A percentile compares a stretch with the other conserved stretches of the same genome.
These are phyloP conservation scores for Temnothorax unifasciatus DNA, from an alignment of 2,888 invertebrate genomes.

Conservation along the genomic window DNA sequence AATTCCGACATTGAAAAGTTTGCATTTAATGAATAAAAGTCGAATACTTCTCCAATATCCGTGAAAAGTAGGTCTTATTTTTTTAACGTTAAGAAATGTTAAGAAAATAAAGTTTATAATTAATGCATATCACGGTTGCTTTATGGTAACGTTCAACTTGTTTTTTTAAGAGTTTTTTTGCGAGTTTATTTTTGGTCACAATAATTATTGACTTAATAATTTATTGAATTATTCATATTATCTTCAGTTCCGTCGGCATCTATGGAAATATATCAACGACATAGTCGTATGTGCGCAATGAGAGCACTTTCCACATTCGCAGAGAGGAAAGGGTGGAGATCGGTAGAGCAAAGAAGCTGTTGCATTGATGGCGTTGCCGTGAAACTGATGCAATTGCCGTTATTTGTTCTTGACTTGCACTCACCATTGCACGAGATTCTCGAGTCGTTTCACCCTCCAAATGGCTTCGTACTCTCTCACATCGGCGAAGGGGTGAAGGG, in stretches of 20 bases:
- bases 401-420: conserved; percentile 71
- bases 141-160: background rate
- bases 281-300: background rate
- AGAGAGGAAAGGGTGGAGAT: conserved; percentile 29
- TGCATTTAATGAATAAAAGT: background rate
- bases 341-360: conserved; percentile 23
- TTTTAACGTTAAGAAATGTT: background rate
- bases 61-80: background rate
- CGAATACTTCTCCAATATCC: background rate
- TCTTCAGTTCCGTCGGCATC: background rate
- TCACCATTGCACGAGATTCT: conserved; percentile 68
- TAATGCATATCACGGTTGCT: background rate
- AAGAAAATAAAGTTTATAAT: background rate
- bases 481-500: background rate
- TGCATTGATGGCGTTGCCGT: conserved; percentile 58
- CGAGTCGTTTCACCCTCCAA: conserved; percentile 71
- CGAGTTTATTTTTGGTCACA: background rate
- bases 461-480: conserved; percentile 58
- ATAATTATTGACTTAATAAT: conserved; percentile 4
- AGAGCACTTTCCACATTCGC: background rate
- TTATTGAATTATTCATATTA: background rate
- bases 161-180: background rate
- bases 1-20: background rate
- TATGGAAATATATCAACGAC: background rate
- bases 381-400: conserved; percentile 74